phyloP scores from a whole-genome alignment of 2,888 invertebrate species.

The Melinaea menophilus region DNA sequence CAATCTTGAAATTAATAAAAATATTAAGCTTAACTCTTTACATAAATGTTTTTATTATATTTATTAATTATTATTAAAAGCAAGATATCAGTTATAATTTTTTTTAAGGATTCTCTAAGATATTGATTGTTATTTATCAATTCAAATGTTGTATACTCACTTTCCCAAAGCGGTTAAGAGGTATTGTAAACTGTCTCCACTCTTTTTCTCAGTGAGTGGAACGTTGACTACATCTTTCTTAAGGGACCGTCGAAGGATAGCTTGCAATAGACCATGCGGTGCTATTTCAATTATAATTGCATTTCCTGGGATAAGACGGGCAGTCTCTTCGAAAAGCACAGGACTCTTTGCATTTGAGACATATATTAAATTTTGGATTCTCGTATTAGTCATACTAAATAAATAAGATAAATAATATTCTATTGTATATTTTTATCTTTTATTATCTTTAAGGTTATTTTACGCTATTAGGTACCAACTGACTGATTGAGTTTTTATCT shows the following conservation, averaged over 20 bases:
- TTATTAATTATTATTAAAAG: too few relatives aligned
- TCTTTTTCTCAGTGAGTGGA: slow-evolving; percentile 84
- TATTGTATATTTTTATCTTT: too few relatives aligned
- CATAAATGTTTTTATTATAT: too few relatives aligned
- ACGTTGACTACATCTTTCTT: slow-evolving; percentile 84
- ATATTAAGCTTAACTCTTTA: too few relatives aligned
- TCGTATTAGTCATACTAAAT: too few relatives aligned
- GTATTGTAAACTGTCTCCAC: slow-evolving; percentile 80
- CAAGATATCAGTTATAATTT: background rate
- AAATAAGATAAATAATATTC: too few relatives aligned
- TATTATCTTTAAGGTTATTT: too few relatives aligned
- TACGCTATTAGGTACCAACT: too few relatives aligned
- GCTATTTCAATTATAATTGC: slow-evolving; percentile 93
- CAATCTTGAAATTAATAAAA: slow-evolving; percentile 72
- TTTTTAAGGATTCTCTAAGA: background rate
- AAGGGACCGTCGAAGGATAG: slow-evolving; percentile 88
- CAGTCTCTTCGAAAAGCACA: slow-evolving; percentile 89
- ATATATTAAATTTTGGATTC: too few relatives aligned
- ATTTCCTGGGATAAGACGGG: slow-evolving; percentile 86
- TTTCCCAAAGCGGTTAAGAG: slow-evolving; percentile 81
- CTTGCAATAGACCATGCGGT: slow-evolving; percentile 92
- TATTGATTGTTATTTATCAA: background rate
- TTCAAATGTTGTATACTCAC: slow-evolving; percentile 56
- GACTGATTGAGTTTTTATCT: too few relatives aligned
- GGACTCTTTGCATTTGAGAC: slow-evolving; percentile 62